A percentile compares a stretch with the other conserved stretches of the same genome.
Evolutionary conservation across 2,888 invertebrate genomes (phyloP).

Genomic region (Branchipolynoe longqiensis): DNA sequence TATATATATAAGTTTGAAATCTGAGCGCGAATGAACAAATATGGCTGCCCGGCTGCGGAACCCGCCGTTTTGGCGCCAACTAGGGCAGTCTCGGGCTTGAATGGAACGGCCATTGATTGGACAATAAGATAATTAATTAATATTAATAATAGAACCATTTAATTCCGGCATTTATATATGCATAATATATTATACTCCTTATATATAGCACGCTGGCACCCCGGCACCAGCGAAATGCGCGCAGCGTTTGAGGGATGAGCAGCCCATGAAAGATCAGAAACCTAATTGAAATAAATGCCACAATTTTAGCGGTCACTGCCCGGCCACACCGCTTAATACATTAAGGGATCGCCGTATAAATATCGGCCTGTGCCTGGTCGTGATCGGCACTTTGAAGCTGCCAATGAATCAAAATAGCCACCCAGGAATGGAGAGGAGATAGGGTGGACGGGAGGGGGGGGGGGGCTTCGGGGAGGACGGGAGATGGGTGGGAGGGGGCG

Average conservation of each 20-base stretch:
- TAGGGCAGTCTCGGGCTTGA: neutral
- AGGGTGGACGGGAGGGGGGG: neutral
- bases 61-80: neutral
- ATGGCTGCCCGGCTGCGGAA: neutral
- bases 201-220: no score
- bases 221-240: neutral
- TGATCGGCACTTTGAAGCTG: slow-evolving; percentile 21
- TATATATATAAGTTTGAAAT: no score
- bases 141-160: no score
- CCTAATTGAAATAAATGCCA: slow-evolving; percentile 54
- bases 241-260: slow-evolving; percentile 15
- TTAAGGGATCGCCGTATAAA: slow-evolving; percentile 23
- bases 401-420: slow-evolving; percentile 30
- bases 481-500: neutral
- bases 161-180: no score
- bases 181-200: no score
- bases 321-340: slow-evolving; percentile 9
- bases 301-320: slow-evolving; percentile 15
- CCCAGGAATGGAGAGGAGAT: neutral
- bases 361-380: neutral
- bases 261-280: slow-evolving; percentile 51
- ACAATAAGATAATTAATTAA: no score
- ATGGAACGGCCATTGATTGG: no score
- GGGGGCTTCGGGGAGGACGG: neutral
- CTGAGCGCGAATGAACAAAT: no score